Conservation (phyloP, 2,113 vertebrate species). For the Chamaea fasciata region DNA sequence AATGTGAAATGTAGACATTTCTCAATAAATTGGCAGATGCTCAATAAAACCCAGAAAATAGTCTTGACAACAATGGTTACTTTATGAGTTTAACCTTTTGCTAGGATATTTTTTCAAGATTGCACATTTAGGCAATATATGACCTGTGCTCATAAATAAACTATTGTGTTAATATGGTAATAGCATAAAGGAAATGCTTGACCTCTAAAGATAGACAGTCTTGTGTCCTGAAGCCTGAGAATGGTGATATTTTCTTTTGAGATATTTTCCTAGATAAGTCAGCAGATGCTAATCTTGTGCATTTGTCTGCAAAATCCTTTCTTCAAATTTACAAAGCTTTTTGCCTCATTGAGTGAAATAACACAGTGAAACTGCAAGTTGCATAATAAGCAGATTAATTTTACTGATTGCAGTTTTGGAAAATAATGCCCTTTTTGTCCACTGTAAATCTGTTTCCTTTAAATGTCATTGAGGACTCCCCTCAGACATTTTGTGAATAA, state of each 20-base stretch:
- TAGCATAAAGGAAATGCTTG: background rate
- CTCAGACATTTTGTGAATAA: background rate
- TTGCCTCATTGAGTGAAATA: background rate
- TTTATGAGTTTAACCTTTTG: background rate
- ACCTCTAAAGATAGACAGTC: background rate
- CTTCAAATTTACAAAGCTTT: slow-evolving; percentile 37
- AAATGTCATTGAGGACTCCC: background rate
- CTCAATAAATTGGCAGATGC: background rate
- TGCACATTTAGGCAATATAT: background rate
- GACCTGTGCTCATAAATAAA: background rate
- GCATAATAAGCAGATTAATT: slow-evolving; percentile 9
- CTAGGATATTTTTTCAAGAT: background rate
- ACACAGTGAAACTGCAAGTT: background rate
- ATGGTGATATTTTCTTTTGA: background rate
- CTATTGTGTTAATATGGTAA: background rate
- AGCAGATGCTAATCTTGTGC: background rate
- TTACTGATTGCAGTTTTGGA: background rate
- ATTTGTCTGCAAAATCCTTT: slow-evolving; percentile 11
- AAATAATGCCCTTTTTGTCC: background rate
- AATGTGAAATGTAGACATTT: background rate
- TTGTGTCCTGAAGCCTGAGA: background rate
- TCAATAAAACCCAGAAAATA: background rate
- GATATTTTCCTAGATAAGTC: background rate
- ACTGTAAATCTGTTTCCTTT: background rate
- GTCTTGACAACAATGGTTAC: background rate